Evolutionary conservation across 92 coral and sea anemone genomes (phyloP), one percentile per base, ranked within the genome.

Genomic region (Bergia sp.): DNA sequence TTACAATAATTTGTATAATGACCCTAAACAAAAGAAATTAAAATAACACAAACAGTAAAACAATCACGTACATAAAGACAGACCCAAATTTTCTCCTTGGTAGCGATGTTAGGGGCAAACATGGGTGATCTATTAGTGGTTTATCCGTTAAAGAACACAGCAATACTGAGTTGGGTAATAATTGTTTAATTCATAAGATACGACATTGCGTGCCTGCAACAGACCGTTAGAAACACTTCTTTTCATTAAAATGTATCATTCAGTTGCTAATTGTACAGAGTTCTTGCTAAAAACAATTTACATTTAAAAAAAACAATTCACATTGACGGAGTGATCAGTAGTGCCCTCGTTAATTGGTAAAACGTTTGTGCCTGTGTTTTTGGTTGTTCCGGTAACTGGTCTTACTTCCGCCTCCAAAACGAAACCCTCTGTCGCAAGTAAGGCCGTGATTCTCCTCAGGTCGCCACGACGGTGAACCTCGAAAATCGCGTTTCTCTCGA

Each of bases 341-440:
- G 29, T 1, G n/a, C 16, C 13, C 29, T 3, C 0, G 69, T 61
- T 23, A 61, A 23, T 20, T 23, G 29, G 69, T 61, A 61, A 61
- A 61, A 61, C 69, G 69, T 18, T 61, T 61, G 69, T 61, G n/a
- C 29, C 69, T 61, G 29, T 61, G 69, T 16, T 61, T 61, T 20
- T 61, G 69, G 69, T 61, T 61, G 69, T 61, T 61, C 2, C 29
- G 29, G 69, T 16, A 13, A 61, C n/a, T 64, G 10, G 50, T 18
- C 57, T 82, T 82, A 9, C 37, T 61, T 82, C 58, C 86, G 38
- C 40, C 16, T 3, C 55, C 76, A 82, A 82, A 61, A 44, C 76
- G 86, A 44, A 82, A 82, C 1, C 86, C 86, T 61, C 86, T 65
- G 37, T 82, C 86, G 57, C 76, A 82, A 44, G 73, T 37, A 61